These are phyloP conservation scores for Malurus melanocephalus DNA, from an alignment of 2,113 vertebrate species.

Conservation along the genomic window DNA sequence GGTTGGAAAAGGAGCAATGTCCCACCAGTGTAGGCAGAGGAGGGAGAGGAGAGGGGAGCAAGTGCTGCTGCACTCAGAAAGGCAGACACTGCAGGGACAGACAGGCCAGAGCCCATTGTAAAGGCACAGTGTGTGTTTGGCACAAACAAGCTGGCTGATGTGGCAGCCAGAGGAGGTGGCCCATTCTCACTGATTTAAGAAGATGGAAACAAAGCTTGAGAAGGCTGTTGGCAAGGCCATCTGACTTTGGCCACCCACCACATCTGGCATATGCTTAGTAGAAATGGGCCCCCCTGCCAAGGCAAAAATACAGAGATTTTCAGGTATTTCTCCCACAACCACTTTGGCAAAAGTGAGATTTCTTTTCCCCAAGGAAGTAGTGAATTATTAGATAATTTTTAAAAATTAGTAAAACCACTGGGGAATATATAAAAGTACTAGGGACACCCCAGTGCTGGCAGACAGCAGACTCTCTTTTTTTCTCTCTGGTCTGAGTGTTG, in stretches of 20 bases:
- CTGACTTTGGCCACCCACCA: neutral
- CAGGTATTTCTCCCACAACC: neutral
- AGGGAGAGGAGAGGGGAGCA: neutral
- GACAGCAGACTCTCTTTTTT: neutral
- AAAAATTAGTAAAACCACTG: neutral
- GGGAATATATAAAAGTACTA: neutral
- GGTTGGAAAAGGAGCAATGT: neutral
- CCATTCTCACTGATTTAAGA: neutral
- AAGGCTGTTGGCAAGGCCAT: neutral
- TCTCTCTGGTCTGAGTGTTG: neutral
- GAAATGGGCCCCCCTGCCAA: neutral
- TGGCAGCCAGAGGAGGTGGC: neutral
- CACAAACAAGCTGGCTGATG: neutral
- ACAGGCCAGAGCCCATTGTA: neutral
- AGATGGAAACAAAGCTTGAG: neutral
- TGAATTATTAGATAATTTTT: neutral
- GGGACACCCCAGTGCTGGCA: neutral
- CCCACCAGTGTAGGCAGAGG: accelerated
- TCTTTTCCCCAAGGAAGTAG: neutral
- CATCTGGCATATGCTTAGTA: neutral
- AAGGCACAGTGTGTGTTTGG: slow-evolving; percentile 30
- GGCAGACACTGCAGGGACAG: neutral
- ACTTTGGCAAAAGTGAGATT: accelerated
- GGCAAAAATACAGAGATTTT: neutral
- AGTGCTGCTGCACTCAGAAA: neutral